Conservation (phyloP, 2,797 vertebrate species). For the Smutsia temminckii region DNA sequence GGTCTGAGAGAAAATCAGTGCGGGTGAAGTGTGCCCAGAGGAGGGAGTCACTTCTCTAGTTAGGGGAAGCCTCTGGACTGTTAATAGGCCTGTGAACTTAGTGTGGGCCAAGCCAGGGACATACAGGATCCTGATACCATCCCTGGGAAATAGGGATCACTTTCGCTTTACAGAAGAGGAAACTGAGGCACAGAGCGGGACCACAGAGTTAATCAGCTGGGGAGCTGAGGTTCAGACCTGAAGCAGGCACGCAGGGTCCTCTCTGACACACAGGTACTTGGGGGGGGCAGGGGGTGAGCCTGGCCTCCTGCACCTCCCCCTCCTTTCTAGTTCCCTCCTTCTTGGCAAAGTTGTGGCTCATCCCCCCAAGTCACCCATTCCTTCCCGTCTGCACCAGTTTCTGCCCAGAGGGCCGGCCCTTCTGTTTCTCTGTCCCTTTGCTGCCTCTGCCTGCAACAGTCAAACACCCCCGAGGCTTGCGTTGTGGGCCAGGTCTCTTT, state of each 20-base stretch:
- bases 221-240: background rate
- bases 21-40: background rate
- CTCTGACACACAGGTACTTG: too few species aligned
- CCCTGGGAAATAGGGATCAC: background rate
- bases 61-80: background rate
- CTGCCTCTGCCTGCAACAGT: background rate
- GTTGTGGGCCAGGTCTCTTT: background rate
- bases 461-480: background rate
- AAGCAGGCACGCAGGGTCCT: background rate
- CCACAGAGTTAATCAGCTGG: background rate
- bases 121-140: too few species aligned
- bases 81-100: too few species aligned
- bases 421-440: background rate
- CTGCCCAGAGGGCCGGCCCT: background rate
- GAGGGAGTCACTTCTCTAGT: fast-evolving
- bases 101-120: too few species aligned
- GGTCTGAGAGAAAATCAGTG: background rate
- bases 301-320: background rate
- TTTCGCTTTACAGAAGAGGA: slow-evolving; percentile 45
- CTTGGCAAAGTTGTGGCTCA: background rate
- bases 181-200: background rate
- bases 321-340: background rate
- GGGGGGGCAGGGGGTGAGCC: background rate
- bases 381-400: background rate
- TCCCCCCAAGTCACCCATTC: too few species aligned